These are phyloP conservation scores for Nannoperca obscura DNA, from an alignment of 2,797 vertebrate genomes.

Conservation along the genomic window DNA sequence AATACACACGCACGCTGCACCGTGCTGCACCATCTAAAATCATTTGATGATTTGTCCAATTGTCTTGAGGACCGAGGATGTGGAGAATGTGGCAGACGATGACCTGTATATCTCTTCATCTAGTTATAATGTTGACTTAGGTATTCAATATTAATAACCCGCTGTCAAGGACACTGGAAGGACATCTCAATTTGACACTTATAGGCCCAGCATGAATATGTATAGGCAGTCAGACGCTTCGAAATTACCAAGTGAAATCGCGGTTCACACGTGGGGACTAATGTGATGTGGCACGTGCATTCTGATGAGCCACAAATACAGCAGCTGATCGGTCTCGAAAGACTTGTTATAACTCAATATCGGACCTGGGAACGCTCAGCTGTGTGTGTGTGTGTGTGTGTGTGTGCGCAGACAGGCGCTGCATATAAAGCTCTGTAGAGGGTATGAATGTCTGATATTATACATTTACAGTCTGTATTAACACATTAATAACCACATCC, in stretches of 20 bases:
- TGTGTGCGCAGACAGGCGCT: background rate
- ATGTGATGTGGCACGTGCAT: conserved; percentile 77
- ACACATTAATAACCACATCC: conserved; percentile 18
- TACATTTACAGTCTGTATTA: conserved; percentile 29
- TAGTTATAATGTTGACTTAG: conserved; percentile 71
- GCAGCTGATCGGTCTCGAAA: conserved; percentile 71
- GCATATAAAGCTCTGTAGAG: conserved; percentile 3
- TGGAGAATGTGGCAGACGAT: conserved; percentile 55
- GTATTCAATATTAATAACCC: conserved; percentile 84
- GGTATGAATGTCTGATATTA: conserved; percentile 8
- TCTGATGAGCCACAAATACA: conserved; percentile 72
- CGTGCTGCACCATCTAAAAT: conserved; percentile 6
- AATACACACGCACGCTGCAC: background rate
- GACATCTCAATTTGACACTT: conserved; percentile 82
- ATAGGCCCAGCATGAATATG: conserved; percentile 82
- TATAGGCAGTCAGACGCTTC: conserved; percentile 67
- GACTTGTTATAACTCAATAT: conserved; percentile 71
- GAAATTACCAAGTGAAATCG: conserved; percentile 84
- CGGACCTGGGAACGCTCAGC: conserved; percentile 47
- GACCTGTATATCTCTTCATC: conserved; percentile 67
- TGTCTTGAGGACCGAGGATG: conserved; percentile 40
- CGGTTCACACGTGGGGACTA: conserved; percentile 71
- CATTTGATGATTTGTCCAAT: conserved; percentile 57
- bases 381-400: conserved; percentile 6
- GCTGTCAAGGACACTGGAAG: conserved; percentile 83